Percentiles rank a stretch among this genome's conserved stretches.
Conservation (phyloP, 2,888 invertebrate genomes). For the Drosophila barbarae region DNA sequence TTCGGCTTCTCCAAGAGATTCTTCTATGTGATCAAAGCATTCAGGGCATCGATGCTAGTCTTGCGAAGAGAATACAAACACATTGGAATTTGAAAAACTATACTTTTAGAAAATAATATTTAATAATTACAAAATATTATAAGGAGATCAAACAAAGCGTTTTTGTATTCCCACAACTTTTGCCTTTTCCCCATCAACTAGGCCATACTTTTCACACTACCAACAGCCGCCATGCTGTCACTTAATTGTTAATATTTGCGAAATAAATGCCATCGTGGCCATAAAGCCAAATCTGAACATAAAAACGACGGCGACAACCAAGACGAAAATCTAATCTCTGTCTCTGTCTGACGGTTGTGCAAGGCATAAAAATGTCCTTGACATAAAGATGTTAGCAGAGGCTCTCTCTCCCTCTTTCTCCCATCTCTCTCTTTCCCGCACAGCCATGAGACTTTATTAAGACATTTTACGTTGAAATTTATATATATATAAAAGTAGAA, state of each 20-base stretch:
- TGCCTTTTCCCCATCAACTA: not conserved
- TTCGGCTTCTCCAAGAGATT: not conserved
- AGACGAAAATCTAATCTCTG: slow-evolving; percentile 30
- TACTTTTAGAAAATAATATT: too few species aligned
- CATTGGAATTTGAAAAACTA: not conserved
- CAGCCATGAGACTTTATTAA: slow-evolving; percentile 66
- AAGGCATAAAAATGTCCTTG: slow-evolving; percentile 73
- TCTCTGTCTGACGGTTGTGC: slow-evolving; percentile 46
- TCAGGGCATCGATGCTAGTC: not conserved
- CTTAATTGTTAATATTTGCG: slow-evolving; percentile 43
- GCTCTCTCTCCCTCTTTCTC: not conserved
- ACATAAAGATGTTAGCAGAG: slow-evolving; percentile 64
- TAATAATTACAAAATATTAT: too few species aligned
- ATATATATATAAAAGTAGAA: slow-evolving; percentile 62
- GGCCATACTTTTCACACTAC: slow-evolving; percentile 17
- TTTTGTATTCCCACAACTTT: not conserved
- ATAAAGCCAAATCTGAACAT: slow-evolving; percentile 41
- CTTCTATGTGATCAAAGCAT: too few species aligned
- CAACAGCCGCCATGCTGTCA: slow-evolving; percentile 6
- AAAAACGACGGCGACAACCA: slow-evolving; percentile 23
- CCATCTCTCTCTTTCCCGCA: slow-evolving; percentile 2
- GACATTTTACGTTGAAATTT: slow-evolving; percentile 73
- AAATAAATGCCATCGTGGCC: slow-evolving; percentile 34
- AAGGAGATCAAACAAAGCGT: not conserved
- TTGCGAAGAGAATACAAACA: not conserved